phyloP scores from a whole-genome alignment of 1,140 invertebrate genomes.

The Lepidostoma basale region DNA sequence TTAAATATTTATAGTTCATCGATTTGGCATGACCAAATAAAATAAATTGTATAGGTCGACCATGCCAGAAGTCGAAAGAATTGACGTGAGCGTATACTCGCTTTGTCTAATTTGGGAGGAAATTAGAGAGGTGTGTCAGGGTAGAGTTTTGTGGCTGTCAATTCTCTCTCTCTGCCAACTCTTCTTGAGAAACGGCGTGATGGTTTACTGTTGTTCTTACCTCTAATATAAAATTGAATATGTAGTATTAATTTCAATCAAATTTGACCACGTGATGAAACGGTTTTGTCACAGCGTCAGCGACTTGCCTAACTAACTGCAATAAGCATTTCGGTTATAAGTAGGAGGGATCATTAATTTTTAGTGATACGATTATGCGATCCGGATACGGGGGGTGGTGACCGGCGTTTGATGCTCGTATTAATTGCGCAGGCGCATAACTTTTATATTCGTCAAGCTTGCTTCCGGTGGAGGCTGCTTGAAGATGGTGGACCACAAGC shows the following conservation, averaged over 20 bases:
- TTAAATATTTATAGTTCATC: too few species aligned
- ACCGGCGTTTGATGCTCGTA: slow-evolving; percentile 33
- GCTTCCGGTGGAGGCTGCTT: slow-evolving; percentile 10
- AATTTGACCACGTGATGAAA: neutral
- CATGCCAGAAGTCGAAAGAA: too few species aligned
- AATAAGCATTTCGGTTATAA: slow-evolving; percentile 4
- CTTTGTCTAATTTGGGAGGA: neutral
- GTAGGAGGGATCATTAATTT: slow-evolving; percentile 40
- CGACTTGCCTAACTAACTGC: too few species aligned
- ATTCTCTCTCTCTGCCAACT: too few species aligned
- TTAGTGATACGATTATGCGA: slow-evolving; percentile 44
- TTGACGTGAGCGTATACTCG: neutral
- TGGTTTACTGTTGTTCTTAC: neutral
- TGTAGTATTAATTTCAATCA: neutral
- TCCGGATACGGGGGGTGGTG: slow-evolving; percentile 23
- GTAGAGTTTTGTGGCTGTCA: too few species aligned
- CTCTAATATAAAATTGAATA: neutral
- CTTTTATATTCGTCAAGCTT: slow-evolving; percentile 31
- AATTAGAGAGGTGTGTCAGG: too few species aligned
- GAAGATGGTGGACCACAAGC: slow-evolving; percentile 7
- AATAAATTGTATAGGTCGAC: too few species aligned
- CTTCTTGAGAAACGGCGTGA: too few species aligned
- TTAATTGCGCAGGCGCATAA: slow-evolving; percentile 38
- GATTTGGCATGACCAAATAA: too few species aligned
- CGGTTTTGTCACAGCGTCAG: neutral